These are phyloP conservation scores for Merodon equestris DNA, from an alignment of 2,888 invertebrate genomes.

Conservation along the genomic window DNA sequence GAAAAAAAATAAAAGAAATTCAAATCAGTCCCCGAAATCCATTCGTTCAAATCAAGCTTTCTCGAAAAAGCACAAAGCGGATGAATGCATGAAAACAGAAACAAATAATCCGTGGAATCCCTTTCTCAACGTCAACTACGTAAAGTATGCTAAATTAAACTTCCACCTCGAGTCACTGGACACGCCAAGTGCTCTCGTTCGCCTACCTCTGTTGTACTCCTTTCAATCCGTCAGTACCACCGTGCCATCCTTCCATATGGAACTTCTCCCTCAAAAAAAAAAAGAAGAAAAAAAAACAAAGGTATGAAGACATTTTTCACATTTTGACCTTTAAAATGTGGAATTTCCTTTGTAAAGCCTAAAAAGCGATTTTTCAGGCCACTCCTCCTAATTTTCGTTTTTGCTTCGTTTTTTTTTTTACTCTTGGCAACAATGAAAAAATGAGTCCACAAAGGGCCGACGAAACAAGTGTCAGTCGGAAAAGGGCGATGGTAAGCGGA, in stretches of 20 bases:
- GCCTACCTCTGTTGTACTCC: background rate
- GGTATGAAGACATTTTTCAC: slow-evolving; percentile 65
- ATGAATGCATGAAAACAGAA: slow-evolving; percentile 10
- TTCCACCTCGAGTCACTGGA: slow-evolving; percentile 57
- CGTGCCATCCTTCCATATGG: no score
- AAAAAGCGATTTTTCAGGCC: slow-evolving; percentile 40
- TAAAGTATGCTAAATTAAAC: slow-evolving; percentile 63
- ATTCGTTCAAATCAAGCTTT: slow-evolving; percentile 19
- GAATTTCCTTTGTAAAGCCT: slow-evolving; percentile 51
- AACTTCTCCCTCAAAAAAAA: no score
- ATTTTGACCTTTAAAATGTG: slow-evolving; percentile 65
- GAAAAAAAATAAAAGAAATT: slow-evolving; percentile 17
- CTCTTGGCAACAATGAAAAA: background rate
- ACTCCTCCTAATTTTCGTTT: slow-evolving; percentile 14
- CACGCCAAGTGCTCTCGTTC: slow-evolving; percentile 2
- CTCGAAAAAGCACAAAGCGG: background rate
- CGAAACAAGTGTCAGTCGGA: slow-evolving; percentile 48
- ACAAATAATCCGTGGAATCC: slow-evolving; percentile 30
- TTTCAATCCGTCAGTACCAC: no score
- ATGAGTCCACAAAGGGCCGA: slow-evolving; percentile 16
- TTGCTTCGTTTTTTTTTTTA: background rate
- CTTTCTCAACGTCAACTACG: slow-evolving; percentile 34
- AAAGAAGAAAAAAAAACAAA: slow-evolving; percentile 39
- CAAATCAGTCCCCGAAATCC: slow-evolving; percentile 24
- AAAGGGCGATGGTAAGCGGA: slow-evolving; percentile 7